Evolutionary conservation across 2,797 vertebrate species (phyloP).

Genomic region (Molossus alvarezi): DNA sequence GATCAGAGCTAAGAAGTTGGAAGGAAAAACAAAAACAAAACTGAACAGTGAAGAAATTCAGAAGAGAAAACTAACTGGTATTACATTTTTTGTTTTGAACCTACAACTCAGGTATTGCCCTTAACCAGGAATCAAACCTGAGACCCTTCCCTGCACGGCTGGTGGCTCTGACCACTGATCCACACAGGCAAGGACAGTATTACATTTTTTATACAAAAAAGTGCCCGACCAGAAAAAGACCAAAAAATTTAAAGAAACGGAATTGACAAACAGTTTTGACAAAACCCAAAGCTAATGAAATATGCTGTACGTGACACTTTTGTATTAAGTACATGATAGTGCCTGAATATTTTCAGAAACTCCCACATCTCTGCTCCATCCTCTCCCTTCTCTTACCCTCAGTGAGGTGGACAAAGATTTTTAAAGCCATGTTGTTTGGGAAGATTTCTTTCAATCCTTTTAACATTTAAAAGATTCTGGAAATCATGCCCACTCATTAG

Average conservation of each 20-base stretch:
- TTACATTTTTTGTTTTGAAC: background rate
- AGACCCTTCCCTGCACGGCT: too few relatives aligned
- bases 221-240: constrained; percentile 7
- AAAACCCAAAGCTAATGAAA: constrained; percentile 61
- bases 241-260: background rate
- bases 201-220: constrained; percentile 51
- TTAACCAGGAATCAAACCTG: too few relatives aligned
- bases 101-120: too few relatives aligned
- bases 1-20: constrained; percentile 5
- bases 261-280: constrained; percentile 54
- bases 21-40: constrained; percentile 60
- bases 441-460: constrained; percentile 60
- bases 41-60: constrained; percentile 21
- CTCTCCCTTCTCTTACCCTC: constrained; percentile 40
- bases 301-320: constrained; percentile 39
- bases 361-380: constrained; percentile 39
- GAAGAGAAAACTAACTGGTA: constrained; percentile 9
- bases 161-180: too few relatives aligned
- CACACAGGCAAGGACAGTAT: background rate
- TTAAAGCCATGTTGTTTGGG: constrained; percentile 19
- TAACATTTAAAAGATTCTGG: constrained; percentile 65
- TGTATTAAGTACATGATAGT: constrained; percentile 7
- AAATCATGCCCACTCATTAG: constrained; percentile 64
- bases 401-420: constrained; percentile 52
- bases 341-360: constrained; percentile 61